A percentile compares a stretch with the other conserved stretches of the same genome.
Evolutionary conservation across 2,113 vertebrate genomes (phyloP).

Genomic region (Malurus elegans): DNA sequence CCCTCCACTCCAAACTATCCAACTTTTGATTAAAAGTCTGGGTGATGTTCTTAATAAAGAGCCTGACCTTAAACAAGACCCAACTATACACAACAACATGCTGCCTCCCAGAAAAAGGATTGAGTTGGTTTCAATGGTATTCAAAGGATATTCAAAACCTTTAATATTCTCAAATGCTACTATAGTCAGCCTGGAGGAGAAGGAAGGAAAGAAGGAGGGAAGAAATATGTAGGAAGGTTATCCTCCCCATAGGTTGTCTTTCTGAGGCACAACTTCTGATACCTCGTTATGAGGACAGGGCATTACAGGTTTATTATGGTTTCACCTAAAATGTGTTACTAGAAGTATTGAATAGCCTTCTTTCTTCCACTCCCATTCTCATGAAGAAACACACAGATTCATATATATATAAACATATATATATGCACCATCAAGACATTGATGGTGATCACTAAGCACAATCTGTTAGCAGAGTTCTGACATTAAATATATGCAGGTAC

Average conservation of each 20-base stretch:
- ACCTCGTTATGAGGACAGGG: neutral
- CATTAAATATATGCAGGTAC: neutral
- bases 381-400: neutral
- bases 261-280: neutral
- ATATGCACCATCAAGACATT: neutral
- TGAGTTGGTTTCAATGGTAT: neutral
- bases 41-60: neutral
- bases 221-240: neutral
- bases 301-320: neutral
- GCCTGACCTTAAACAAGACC: neutral
- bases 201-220: neutral
- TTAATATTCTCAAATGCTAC: neutral
- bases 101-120: neutral
- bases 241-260: neutral
- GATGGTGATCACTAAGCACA: neutral
- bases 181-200: neutral
- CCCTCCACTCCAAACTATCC: neutral
- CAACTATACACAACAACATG: neutral
- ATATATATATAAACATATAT: neutral
- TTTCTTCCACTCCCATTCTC: neutral
- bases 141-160: neutral
- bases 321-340: neutral
- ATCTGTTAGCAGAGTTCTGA: neutral
- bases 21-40: neutral
- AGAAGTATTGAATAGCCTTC: neutral